A percentile compares a stretch with the other conserved stretches of the same genome.
phyloP scores from a whole-genome alignment of 2,113 vertebrate genomes.

The Lepisosteus oculatus region DNA sequence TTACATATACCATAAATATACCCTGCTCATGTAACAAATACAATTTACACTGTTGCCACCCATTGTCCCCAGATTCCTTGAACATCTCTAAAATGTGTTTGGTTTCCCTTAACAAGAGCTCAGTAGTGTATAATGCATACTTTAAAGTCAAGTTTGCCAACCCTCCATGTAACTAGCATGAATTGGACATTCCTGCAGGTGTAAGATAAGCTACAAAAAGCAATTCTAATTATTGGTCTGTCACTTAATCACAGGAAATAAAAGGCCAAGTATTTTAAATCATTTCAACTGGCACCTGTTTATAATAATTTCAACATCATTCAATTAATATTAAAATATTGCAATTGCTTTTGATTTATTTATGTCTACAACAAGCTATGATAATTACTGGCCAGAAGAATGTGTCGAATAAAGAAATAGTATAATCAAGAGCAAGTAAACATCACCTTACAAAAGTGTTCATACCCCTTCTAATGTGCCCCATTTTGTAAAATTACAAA shows the following conservation, averaged over 20 bases:
- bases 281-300: slow-evolving; percentile 25
- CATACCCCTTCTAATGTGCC: no score
- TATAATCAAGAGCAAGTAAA: slow-evolving; percentile 15
- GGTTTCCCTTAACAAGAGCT: not conserved
- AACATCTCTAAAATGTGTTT: not conserved
- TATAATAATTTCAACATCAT: slow-evolving; percentile 18
- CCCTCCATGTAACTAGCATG: slow-evolving; percentile 12
- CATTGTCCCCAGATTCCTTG: not conserved
- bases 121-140: slow-evolving; percentile 4
- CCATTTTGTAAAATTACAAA: no score
- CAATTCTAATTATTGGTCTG: slow-evolving; percentile 49
- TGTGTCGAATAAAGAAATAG: slow-evolving; percentile 12
- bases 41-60: no score
- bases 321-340: slow-evolving; percentile 37
- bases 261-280: slow-evolving; percentile 28
- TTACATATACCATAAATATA: no score
- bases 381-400: slow-evolving; percentile 12
- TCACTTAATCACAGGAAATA: slow-evolving; percentile 35
- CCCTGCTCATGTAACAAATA: no score
- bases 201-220: slow-evolving; percentile 39
- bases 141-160: not conserved
- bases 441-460: not conserved
- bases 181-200: slow-evolving; percentile 35
- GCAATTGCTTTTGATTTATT: slow-evolving; percentile 27
- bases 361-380: slow-evolving; percentile 24